Evolutionary conservation across 2,888 invertebrate species (phyloP).

Genomic region (Ophion obscuratus): DNA sequence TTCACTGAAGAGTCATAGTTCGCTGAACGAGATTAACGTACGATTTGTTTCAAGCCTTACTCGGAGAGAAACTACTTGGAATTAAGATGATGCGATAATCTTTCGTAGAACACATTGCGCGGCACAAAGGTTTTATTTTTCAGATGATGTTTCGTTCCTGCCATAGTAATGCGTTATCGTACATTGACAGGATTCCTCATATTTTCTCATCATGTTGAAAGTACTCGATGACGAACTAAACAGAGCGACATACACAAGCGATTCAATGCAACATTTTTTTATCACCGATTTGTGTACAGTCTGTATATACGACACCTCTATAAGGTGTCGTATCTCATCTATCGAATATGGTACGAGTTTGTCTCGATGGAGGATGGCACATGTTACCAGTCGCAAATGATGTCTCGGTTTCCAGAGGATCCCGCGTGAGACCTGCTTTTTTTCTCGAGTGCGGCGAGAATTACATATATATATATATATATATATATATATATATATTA

Average conservation of each 20-base stretch:
- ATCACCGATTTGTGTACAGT: slow-evolving; percentile 3
- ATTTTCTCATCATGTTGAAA: neutral
- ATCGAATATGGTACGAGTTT: slow-evolving; percentile 7
- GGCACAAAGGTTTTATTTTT: slow-evolving; percentile 24
- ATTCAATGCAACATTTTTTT: slow-evolving; percentile 9
- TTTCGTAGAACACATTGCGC: slow-evolving; percentile 38
- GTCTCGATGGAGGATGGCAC: slow-evolving; percentile 2
- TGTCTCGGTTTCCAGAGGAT: slow-evolving; percentile 7
- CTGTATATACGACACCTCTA: neutral
- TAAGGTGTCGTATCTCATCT: neutral
- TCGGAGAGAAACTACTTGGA: neutral
- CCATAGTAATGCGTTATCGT: slow-evolving; percentile 12
- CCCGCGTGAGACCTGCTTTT: neutral
- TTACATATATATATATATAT: neutral
- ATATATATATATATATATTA: too few relatives aligned
- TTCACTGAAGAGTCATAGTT: slow-evolving; percentile 62
- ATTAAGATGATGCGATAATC: slow-evolving; percentile 18
- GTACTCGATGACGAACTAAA: neutral
- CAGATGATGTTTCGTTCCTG: neutral
- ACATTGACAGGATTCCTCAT: neutral
- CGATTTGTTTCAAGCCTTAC: slow-evolving; percentile 11
- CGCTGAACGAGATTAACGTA: slow-evolving; percentile 38
- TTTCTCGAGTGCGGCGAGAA: neutral
- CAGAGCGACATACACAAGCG: neutral
- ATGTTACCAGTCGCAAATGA: slow-evolving; percentile 34